Conservation (phyloP, 1,140 invertebrate genomes). For the Chionoecetes opilio region DNA sequence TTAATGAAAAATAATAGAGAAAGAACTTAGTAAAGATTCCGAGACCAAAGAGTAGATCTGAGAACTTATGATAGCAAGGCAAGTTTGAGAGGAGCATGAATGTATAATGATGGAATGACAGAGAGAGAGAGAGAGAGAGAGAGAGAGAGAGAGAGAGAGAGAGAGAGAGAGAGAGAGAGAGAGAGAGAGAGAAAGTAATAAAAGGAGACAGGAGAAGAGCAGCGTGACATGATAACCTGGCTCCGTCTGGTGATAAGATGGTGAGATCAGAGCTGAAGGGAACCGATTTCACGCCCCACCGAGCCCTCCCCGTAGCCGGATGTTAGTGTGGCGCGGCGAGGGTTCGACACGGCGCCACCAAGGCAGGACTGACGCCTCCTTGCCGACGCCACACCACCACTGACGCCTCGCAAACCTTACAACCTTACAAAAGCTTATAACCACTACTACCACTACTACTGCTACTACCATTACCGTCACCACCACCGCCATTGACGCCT, state of each 20-base stretch:
- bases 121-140: slow-evolving; percentile 30
- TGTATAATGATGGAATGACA: background rate
- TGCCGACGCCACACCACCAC: too few relatives aligned
- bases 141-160: slow-evolving; percentile 18
- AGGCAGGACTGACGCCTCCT: too few relatives aligned
- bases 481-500: too few relatives aligned
- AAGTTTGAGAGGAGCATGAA: background rate
- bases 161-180: slow-evolving; percentile 28
- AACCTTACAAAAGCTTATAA: too few relatives aligned
- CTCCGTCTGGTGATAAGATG: background rate
- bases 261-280: background rate
- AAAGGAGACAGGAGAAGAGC: background rate
- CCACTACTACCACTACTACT: too few relatives aligned
- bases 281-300: slow-evolving; percentile 24
- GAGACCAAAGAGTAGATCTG: background rate
- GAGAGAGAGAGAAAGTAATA: slow-evolving; percentile 30
- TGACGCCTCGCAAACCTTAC: too few relatives aligned
- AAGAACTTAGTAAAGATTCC: background rate
- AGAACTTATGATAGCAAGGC: background rate
- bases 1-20: background rate
- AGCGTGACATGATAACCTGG: background rate
- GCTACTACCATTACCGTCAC: too few relatives aligned
- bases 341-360: background rate
- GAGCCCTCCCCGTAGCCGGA: background rate
- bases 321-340: background rate